Evolutionary conservation across 2,113 vertebrate species (phyloP), one percentile per base, ranked within the genome.

Genomic region (Procavia capensis): DNA sequence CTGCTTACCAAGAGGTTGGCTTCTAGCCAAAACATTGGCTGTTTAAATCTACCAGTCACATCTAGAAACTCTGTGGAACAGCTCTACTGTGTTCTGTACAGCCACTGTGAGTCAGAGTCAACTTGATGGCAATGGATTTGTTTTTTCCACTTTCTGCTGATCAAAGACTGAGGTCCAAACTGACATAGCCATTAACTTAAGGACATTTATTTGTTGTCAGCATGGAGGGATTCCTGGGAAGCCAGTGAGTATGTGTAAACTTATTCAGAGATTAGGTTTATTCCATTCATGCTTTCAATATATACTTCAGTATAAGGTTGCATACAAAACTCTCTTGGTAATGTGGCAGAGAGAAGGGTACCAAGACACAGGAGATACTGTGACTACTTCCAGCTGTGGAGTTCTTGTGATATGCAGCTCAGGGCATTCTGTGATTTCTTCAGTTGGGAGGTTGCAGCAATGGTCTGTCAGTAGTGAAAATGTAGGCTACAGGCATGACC

Each of bases 151-250:
- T n/a, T n/a, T n/a, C n/a, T 54, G 50, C 50, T 54, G 3, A 83
- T 61, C 80, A 70, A 94, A 94, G 63, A 93, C 36, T 24, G 34
- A 57, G 72, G 27, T 39, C 50, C 85, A 61, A 63, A 31, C 1
- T 93, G 68, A 19, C 31, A 47, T 1, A 74, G 36, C n/a, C 54
- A 50, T 84, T 88, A 76, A 13, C 54, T 57, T 50, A 57, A 89
- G 36, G 86, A 31, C 31, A 47, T 84, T 74, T 82, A 80, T 36
- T 91, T 97, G 6, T 72, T 76, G 41, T 31, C 68, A 75, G 45
- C 82, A 43, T 94, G 57, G 64, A 16, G 88, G 5, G 85, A 66
- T 78, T 93, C 36, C 78, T 90, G 82, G 88, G 85, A 96, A 91
- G 68, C 20, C 36, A 76, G 57, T 80, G 74, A 84, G 91, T 92